A percentile compares a stretch with the other conserved stretches of the same genome.
Evolutionary conservation across 2,888 invertebrate genomes (phyloP).

Genomic region (Macroteleia sp.): DNA sequence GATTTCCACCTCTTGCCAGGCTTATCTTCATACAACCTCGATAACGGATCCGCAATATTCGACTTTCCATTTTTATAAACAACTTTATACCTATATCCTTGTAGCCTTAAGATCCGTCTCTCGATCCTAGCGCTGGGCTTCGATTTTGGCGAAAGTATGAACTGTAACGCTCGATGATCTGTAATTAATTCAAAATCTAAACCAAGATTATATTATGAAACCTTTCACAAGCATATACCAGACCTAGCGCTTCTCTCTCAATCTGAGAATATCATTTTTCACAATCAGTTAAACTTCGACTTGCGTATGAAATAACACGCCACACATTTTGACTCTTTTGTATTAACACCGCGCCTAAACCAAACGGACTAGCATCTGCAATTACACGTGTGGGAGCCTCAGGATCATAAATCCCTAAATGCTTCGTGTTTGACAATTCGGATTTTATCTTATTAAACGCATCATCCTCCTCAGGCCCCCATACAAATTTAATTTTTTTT

Average conservation of each 20-base stretch:
- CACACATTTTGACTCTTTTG: constrained; percentile 3
- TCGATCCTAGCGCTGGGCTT: no score
- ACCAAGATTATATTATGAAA: no score
- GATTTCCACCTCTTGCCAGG: no score
- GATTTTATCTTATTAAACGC: constrained; percentile 39
- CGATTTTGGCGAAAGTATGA: no score
- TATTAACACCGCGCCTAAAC: constrained; percentile 66
- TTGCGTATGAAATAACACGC: constrained; percentile 44
- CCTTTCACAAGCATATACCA: no score
- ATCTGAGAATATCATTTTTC: constrained; percentile 71
- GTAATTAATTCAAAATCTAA: no score
- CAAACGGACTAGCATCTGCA: neutral
- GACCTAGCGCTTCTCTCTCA: constrained; percentile 48
- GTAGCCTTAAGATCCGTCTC: no score
- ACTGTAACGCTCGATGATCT: no score
- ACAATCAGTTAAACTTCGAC: constrained; percentile 11
- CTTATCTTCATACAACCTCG: no score
- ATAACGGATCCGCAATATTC: no score
- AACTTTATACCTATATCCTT: no score
- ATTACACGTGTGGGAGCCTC: constrained; percentile 48
- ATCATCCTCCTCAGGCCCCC: constrained; percentile 20
- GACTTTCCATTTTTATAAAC: no score
- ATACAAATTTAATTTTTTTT: constrained; percentile 13
- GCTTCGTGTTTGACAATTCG: neutral
- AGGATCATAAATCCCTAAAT: constrained; percentile 66